These are phyloP conservation scores for Zygogramma bicolorata DNA, from an alignment of 2,888 invertebrate species.

Conservation along the genomic window DNA sequence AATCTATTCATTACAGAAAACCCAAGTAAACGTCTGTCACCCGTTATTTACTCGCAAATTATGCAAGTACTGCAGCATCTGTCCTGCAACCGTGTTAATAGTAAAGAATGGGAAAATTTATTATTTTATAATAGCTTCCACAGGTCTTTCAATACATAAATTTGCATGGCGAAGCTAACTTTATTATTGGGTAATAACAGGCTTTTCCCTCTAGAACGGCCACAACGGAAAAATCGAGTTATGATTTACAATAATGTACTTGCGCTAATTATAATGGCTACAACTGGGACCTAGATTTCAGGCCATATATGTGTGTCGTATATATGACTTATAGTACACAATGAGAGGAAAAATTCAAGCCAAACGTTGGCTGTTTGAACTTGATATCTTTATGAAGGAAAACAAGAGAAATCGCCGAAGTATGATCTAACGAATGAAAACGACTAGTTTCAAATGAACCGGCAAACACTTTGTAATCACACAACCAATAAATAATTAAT, in stretches of 20 bases:
- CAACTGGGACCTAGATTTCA: neutral
- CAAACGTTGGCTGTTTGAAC: neutral
- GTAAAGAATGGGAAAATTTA: slow-evolving; percentile 5
- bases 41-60: neutral
- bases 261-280: neutral
- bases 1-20: neutral
- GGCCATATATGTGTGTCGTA: neutral
- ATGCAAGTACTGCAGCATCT: slow-evolving; percentile 6
- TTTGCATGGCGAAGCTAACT: slow-evolving; percentile 2
- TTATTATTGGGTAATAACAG: slow-evolving; percentile 12
- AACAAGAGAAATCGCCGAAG: neutral
- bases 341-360: neutral
- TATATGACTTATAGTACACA: neutral
- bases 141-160: slow-evolving; percentile 8
- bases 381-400: neutral
- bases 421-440: neutral
- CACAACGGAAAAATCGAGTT: neutral
- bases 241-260: slow-evolving; percentile 6
- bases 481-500: too few species aligned
- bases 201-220: slow-evolving; percentile 1
- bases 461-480: neutral
- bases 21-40: neutral
- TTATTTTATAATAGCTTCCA: slow-evolving; percentile 4
- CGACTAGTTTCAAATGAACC: neutral
- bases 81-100: slow-evolving; percentile 10